phyloP scores from a whole-genome alignment of 2,797 vertebrate species.

The Decapterus maruadsi region DNA sequence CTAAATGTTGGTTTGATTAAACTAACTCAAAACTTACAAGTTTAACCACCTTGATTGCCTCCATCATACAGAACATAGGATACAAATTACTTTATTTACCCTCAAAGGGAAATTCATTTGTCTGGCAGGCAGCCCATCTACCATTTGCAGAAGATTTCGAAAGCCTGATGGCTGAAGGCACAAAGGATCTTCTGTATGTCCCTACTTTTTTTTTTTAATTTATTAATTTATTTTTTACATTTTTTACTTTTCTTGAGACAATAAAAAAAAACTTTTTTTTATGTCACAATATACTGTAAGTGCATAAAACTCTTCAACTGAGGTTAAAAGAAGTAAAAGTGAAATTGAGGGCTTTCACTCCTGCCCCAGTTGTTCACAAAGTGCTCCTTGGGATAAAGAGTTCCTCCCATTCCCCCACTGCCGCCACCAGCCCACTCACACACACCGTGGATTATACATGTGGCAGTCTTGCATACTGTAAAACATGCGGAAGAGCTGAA shows the following conservation, averaged over 20 bases:
- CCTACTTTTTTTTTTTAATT: no score
- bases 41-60: not conserved
- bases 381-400: slow-evolving; percentile 39
- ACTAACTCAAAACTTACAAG: not conserved
- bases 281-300: not conserved
- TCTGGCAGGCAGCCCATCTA: no score
- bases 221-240: no score
- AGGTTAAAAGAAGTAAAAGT: slow-evolving; percentile 7
- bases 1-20: no score
- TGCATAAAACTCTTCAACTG: not conserved
- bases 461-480: slow-evolving; percentile 40
- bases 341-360: slow-evolving; percentile 29
- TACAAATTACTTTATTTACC: no score
- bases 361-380: slow-evolving; percentile 21
- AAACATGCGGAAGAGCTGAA: slow-evolving; percentile 29
- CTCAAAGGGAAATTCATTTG: no score
- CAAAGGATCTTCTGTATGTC: no score
- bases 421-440: slow-evolving; percentile 3
- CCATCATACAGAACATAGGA: no score
- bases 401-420: slow-evolving; percentile 24
- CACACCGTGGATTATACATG: slow-evolving; percentile 54
- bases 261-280: not conserved
- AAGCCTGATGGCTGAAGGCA: no score
- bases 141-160: no score
- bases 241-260: not conserved